These are phyloP conservation scores for Protaetia brevitarsis DNA, from an alignment of 1,140 invertebrate genomes.

Conservation along the genomic window DNA sequence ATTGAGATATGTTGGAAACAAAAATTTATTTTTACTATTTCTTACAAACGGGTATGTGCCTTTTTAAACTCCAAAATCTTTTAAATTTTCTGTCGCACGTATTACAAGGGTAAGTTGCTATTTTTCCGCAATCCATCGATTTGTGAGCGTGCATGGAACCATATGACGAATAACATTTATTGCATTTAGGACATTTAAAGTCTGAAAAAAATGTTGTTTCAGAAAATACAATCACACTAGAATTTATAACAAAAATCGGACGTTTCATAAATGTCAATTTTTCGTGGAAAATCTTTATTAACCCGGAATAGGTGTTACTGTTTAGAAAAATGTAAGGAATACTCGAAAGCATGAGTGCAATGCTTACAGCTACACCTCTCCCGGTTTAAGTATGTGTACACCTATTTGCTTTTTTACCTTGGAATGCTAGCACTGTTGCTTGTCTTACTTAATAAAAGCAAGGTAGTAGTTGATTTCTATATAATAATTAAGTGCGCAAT, in stretches of 20 bases:
- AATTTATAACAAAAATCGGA: not conserved
- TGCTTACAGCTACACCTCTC: too few relatives aligned
- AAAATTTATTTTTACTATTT: not conserved
- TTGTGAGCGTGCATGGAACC: conserved; percentile 21
- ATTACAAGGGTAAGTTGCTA: not conserved
- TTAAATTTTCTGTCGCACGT: conserved; percentile 7
- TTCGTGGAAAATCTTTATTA: too few relatives aligned
- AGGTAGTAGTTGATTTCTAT: too few relatives aligned
- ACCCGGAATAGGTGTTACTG: too few relatives aligned
- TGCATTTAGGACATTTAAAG: conserved; percentile 21
- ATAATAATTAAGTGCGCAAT: too few relatives aligned
- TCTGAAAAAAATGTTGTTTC: not conserved
- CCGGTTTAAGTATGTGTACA: too few relatives aligned
- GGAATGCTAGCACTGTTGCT: too few relatives aligned
- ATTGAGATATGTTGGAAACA: not conserved
- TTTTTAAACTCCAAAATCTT: conserved; percentile 15
- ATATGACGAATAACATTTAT: conserved; percentile 11
- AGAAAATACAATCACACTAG: not conserved
- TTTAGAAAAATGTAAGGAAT: too few relatives aligned
- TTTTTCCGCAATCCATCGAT: conserved; percentile 20
- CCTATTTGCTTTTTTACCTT: too few relatives aligned
- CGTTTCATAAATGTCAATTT: not conserved
- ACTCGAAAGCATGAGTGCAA: too few relatives aligned
- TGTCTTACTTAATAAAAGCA: too few relatives aligned
- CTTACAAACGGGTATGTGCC: conserved; percentile 15